Base-by-base conservation (phyloP, 2,888 invertebrate species). In the Ptychoptera albimana region DNA sequence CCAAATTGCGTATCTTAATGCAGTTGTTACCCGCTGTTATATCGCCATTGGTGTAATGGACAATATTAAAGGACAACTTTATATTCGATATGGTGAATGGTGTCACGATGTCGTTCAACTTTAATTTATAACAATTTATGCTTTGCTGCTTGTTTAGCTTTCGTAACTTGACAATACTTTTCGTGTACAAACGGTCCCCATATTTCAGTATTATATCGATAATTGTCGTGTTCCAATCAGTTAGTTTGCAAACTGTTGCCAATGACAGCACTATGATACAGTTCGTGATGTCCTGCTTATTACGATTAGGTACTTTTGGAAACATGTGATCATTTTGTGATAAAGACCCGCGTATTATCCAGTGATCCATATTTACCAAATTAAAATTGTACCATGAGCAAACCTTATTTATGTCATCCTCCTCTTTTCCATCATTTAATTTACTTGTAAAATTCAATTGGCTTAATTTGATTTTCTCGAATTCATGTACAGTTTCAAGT, bases 121-220 rank as follows among this genome's bases (percentile, higher is more conserved):
- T 46, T 30, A 61, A 57, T 11, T 53, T 52, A 23, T 23, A n/a
- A 9, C n/a, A 23, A 23, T 8, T 15, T 39, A 8, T 8, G 16
- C 7, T 39, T 6, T 13, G 12, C 14, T 5, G 3, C 2, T 39
- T 39, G 8, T 11, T 23, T 23, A 16, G 10, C 8, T 34, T 14
- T 12, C 23, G 23, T 7, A 23, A 7, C 23, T 23, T 23, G 23
- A 23, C 23, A 8, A 49, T 16, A 30, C 51, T 53, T 53, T 67
- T 63, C 0, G 71, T 71, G 53, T 75, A 71, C 3, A 80, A 56
- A 0, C 72, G 56, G 57, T 80, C 78, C 0, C 79, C 80, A 48
- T 78, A 77, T 50, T 72, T 73, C 9, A 79, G 53, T 3, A 78
- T 64, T 1, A 71, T 68, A 56, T 79, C 76, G 5, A 80, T 55